A percentile compares a stretch with the other conserved stretches of the same genome.
phyloP scores from a whole-genome alignment of 2,113 vertebrate genomes.

The Stegostoma tigrinum region DNA sequence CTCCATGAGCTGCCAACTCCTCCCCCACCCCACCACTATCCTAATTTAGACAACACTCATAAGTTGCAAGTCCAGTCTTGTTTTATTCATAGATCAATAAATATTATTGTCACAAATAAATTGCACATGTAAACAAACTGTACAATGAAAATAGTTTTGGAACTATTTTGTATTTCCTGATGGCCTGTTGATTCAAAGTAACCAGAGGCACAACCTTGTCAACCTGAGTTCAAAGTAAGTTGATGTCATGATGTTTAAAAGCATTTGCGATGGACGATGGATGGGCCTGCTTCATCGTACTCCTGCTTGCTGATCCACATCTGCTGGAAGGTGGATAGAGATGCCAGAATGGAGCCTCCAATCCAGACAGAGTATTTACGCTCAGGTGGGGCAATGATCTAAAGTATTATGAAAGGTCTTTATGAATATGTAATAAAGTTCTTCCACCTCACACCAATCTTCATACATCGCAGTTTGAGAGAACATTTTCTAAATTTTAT shows the following conservation, averaged over 20 bases:
- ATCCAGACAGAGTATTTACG: constrained; percentile 77
- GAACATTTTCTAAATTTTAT: not conserved
- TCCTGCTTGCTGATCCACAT: constrained; percentile 97
- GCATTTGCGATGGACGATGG: constrained; percentile 90
- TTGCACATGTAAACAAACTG: constrained; percentile 81
- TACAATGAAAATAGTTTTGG: constrained; percentile 61
- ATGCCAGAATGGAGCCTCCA: constrained; percentile 70
- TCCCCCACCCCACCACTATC: not conserved
- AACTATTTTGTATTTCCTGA: constrained; percentile 43
- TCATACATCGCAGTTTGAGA: not conserved
- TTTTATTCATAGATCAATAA: constrained; percentile 87
- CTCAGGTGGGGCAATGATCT: constrained; percentile 84
- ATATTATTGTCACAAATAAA: constrained; percentile 76
- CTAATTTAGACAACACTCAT: constrained; percentile 37
- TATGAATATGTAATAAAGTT: not conserved
- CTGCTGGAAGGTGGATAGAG: constrained; percentile 83
- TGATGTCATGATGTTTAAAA: constrained; percentile 60
- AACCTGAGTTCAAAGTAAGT: constrained; percentile 53
- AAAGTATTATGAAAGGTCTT: constrained; percentile 38
- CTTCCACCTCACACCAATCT: not conserved
- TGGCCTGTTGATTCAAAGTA: constrained; percentile 51
- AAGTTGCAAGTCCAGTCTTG: constrained; percentile 57
- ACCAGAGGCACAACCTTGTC: constrained; percentile 53
- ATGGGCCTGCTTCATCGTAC: constrained; percentile 84
- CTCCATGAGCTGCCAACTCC: not conserved